Conservation (phyloP, 2,888 invertebrate genomes). For the Heliconius ethilla region DNA sequence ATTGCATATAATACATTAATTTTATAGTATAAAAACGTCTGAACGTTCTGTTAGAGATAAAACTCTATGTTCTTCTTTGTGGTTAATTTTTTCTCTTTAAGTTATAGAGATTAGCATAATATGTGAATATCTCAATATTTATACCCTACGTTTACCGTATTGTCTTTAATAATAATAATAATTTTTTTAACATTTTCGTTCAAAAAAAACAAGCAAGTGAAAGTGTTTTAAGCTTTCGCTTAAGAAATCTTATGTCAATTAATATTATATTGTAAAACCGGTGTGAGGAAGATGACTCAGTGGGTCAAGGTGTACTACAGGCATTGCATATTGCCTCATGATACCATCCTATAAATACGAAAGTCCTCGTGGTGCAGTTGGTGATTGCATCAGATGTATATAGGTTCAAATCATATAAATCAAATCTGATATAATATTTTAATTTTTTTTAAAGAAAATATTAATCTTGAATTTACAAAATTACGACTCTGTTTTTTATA, state of each 20-base stretch:
- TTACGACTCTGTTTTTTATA: not conserved
- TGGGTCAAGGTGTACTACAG: constrained; percentile 14
- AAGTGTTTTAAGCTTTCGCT: not conserved
- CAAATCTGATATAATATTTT: too few relatives aligned
- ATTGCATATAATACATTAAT: constrained; percentile 23
- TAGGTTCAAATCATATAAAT: too few relatives aligned
- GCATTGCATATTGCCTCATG: constrained; percentile 8
- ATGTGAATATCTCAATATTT: too few relatives aligned
- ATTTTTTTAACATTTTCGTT: not conserved
- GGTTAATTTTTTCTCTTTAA: too few relatives aligned
- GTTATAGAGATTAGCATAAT: too few relatives aligned
- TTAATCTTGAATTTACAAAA: too few relatives aligned
- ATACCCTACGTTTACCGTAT: too few relatives aligned
- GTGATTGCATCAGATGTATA: not conserved
- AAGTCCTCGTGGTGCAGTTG: not conserved
- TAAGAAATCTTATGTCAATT: constrained; percentile 19
- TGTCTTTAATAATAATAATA: not conserved
- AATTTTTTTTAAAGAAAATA: too few relatives aligned
- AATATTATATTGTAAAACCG: constrained; percentile 15
- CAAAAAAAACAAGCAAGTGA: not conserved
- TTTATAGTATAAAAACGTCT: not conserved
- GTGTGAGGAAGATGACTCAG: constrained; percentile 19
- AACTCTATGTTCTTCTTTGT: not conserved
- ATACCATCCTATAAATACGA: constrained; percentile 1
- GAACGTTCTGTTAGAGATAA: not conserved